Conservation (phyloP, 92 coral and sea anemone genomes). For the Porites cylindrica region DNA sequence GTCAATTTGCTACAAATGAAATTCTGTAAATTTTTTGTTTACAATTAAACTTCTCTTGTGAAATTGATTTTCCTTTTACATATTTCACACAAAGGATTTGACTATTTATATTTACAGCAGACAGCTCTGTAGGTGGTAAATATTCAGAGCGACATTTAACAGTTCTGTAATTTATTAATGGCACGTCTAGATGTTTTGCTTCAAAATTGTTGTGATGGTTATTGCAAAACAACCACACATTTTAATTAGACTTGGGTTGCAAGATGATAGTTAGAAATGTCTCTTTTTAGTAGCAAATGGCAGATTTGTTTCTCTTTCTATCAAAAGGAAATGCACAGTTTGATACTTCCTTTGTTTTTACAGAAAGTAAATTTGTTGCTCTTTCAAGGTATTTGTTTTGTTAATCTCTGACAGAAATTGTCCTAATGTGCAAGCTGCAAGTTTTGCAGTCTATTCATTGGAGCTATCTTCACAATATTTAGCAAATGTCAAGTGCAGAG, state of each 20-base stretch:
- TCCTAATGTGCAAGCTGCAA: neutral
- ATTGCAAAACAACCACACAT: neutral
- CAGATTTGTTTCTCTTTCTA: neutral
- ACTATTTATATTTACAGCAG: constrained; percentile 4
- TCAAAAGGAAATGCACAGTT: constrained; percentile 12
- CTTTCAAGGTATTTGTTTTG: neutral
- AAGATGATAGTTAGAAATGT: neutral
- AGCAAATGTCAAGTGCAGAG: neutral
- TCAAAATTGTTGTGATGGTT: neutral
- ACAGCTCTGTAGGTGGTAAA: constrained; percentile 4
- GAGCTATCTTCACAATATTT: neutral
- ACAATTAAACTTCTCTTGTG: neutral
- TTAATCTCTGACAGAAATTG: neutral
- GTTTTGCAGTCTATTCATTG: neutral
- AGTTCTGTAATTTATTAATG: neutral
- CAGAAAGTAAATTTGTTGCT: constrained; percentile 7
- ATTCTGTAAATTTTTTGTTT: neutral
- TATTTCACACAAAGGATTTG: neutral
- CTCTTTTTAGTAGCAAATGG: too few relatives aligned
- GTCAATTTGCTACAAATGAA: neutral
- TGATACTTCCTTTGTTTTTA: constrained; percentile 25
- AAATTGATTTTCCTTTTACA: neutral
- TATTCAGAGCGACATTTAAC: neutral
- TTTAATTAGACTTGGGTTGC: neutral
- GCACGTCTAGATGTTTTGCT: neutral